These are phyloP conservation scores for Damaliscus lunatus DNA, from an alignment of 2,113 vertebrate species.

Conservation along the genomic window DNA sequence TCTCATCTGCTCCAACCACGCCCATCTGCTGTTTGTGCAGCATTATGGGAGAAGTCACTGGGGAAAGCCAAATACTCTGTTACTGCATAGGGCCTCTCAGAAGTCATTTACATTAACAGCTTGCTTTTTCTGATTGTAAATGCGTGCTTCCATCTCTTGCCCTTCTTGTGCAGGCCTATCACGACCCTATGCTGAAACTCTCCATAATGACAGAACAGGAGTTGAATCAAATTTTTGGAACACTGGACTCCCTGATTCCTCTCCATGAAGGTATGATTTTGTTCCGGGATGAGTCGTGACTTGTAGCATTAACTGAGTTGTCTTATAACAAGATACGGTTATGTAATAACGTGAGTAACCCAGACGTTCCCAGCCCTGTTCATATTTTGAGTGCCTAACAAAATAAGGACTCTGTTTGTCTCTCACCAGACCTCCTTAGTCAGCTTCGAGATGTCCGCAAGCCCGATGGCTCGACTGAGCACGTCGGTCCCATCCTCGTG, in stretches of 20 bases:
- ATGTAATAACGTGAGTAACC: slow-evolving; percentile 15
- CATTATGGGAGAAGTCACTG: not conserved
- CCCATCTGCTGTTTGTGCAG: not conserved
- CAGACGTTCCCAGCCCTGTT: not conserved
- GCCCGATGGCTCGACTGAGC: slow-evolving; percentile 93
- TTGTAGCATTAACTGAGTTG: slow-evolving; percentile 33
- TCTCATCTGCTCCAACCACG: not conserved
- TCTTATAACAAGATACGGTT: slow-evolving; percentile 8
- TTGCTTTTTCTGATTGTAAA: not conserved
- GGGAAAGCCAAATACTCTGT: not conserved
- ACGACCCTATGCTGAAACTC: slow-evolving; percentile 97
- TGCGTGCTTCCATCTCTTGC: slow-evolving; percentile 10
- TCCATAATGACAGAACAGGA: slow-evolving; percentile 97
- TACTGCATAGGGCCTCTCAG: not conserved
- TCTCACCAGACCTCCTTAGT: slow-evolving; percentile 88
- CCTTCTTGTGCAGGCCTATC: slow-evolving; percentile 87
- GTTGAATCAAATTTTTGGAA: slow-evolving; percentile 96
- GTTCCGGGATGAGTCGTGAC: not conserved
- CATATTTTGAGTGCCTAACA: not conserved
- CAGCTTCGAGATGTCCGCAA: slow-evolving; percentile 91
- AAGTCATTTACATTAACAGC: not conserved
- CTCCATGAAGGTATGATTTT: slow-evolving; percentile 92
- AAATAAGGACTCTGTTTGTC: slow-evolving; percentile 37
- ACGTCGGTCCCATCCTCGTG: slow-evolving; percentile 93
- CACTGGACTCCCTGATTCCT: slow-evolving; percentile 96